Base-by-base conservation (phyloP, 2,113 vertebrate species). In the Leptobrachium leishanense region DNA sequence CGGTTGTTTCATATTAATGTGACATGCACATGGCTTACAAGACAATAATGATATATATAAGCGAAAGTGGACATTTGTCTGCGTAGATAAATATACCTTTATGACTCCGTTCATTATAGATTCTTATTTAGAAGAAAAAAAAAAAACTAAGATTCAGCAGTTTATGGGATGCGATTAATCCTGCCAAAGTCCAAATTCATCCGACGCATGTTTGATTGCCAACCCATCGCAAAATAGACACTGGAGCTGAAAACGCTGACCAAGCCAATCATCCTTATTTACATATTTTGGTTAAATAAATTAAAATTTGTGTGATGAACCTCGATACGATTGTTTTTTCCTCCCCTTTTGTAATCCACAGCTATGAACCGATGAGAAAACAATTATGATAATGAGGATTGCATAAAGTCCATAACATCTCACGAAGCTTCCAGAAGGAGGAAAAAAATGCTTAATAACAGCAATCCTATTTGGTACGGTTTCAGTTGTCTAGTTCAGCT, bases 401-500 rank as follows among this genome's bases (percentile, higher is more conserved):
- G 69, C 44, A 79, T 31, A 65, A 46, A 43, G 39, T 31, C 57
- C 59, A 71, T 65, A 64, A 63, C 68, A 62, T 54, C 63, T 77
- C 62, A n/a, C 57, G 44, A 31, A 31, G 20, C 20, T 31, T 31
- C 20, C 20, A 31, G 20, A 68, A 70, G 76, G 54, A 64, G 63
- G 50, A 42, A 59, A 59, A 43, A 64, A 77, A 72, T 54, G 76
- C 76, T 79, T 72, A 72, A 79, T 79, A 79, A 79, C 68, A 42
- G 76, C 76, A 65, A 72, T 79, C 76, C 68, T 79, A 79, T 79
- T 65, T 79, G 76, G 76, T 79, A 65, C 20, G 76, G 76, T 72
- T 72, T 79, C 76, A 79, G 76, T 65, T 79, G 76, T 79, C 57
- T 79, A 54, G 69, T 79, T 79, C 76, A 63, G 76, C 68, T 79